phyloP scores from a whole-genome alignment of 2,113 vertebrate genomes.

The Syngnathus scovelli region DNA sequence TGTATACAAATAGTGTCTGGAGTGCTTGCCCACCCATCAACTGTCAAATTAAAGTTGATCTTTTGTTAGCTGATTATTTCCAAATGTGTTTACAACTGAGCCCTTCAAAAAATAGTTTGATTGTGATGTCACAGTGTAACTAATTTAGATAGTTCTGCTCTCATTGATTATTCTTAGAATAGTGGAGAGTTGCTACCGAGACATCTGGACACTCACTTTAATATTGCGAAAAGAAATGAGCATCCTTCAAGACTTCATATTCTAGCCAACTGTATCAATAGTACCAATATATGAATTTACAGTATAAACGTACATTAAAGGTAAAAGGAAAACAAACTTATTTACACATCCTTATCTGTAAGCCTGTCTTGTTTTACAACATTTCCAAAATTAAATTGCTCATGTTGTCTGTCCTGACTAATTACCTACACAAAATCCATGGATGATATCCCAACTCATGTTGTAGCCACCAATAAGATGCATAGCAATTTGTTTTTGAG shows the following conservation, averaged over 20 bases:
- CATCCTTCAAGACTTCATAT: background rate
- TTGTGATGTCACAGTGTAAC: background rate
- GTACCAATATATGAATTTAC: background rate
- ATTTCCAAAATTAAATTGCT: conserved; percentile 26
- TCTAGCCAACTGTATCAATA: conserved; percentile 6
- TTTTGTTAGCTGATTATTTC: background rate
- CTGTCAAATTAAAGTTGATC: background rate
- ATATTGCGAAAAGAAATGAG: background rate
- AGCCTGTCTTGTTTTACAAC: conserved; percentile 10
- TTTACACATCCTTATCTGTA: conserved; percentile 16
- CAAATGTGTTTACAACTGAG: background rate
- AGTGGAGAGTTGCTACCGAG: background rate
- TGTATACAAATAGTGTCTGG: background rate
- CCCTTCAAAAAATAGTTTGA: background rate
- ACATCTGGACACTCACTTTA: background rate
- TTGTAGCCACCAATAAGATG: conserved; percentile 1
- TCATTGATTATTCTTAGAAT: background rate
- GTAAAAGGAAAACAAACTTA: conserved; percentile 9
- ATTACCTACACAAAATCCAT: conserved; percentile 20
- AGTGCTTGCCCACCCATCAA: background rate
- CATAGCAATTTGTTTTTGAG: conserved; percentile 6
- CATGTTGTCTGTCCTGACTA: conserved; percentile 19
- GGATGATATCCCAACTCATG: background rate
- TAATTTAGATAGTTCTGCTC: background rate
- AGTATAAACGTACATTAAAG: background rate